phyloP scores from a whole-genome alignment of 1,140 invertebrate genomes.

The Popillia japonica region DNA sequence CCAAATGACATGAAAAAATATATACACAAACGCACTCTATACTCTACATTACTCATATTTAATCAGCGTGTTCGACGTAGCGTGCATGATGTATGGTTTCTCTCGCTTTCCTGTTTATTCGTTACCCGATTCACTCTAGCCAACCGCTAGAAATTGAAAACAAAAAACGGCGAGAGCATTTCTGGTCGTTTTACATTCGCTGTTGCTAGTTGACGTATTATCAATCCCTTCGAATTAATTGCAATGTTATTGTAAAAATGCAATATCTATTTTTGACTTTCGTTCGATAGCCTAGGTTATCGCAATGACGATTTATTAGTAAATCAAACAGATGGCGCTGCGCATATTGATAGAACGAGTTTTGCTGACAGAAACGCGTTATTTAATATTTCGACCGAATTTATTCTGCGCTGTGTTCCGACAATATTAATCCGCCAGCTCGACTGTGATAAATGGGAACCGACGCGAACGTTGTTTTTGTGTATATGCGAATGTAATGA shows the following conservation, averaged over 20 bases:
- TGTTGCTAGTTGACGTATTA: not conserved
- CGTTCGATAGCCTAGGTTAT: not conserved
- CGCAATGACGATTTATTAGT: not conserved
- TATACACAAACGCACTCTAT: not conserved
- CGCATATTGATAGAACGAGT: not conserved
- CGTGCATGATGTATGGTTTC: slow-evolving; percentile 14
- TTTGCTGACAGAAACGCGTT: no score
- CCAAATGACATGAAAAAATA: slow-evolving; percentile 11
- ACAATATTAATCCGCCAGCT: no score
- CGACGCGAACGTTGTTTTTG: no score
- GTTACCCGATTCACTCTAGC: not conserved
- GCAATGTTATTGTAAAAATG: not conserved
- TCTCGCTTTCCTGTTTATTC: not conserved
- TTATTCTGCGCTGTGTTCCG: no score
- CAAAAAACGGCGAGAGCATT: not conserved
- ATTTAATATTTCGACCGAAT: no score
- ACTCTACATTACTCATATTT: slow-evolving; percentile 11
- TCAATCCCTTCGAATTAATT: slow-evolving; percentile 3
- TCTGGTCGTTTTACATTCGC: not conserved
- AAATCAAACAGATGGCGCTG: not conserved
- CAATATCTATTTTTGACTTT: not conserved
- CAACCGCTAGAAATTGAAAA: not conserved
- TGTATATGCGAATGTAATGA: no score
- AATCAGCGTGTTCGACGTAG: slow-evolving; percentile 12
- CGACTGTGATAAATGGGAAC: no score